Conservation (phyloP, 2,113 vertebrate species). For the Vimba vimba region DNA sequence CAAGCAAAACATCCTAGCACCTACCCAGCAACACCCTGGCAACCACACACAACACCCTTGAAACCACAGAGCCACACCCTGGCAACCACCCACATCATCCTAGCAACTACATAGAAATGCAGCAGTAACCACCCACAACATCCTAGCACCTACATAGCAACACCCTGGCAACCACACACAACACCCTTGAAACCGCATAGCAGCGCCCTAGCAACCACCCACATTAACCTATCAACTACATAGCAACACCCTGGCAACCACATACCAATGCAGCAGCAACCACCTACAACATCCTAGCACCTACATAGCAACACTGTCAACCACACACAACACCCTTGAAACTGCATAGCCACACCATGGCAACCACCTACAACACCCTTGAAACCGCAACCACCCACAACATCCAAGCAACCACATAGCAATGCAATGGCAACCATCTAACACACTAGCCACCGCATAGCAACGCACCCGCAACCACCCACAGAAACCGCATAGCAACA, state of each 20-base stretch:
- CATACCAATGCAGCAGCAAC: too few species aligned
- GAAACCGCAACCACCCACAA: background rate
- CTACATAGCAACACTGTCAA: background rate
- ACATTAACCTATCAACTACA: background rate
- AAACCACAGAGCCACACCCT: background rate
- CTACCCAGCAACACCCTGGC: too few species aligned
- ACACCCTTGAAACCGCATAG: too few species aligned
- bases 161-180: too few species aligned
- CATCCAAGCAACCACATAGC: background rate
- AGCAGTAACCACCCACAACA: background rate
- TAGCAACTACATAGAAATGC: too few species aligned
- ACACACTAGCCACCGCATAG: background rate
- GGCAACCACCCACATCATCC: background rate
- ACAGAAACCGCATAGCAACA: background rate
- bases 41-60: background rate
- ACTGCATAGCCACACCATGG: background rate
- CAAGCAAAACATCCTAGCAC: background rate
- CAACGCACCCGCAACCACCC: background rate
- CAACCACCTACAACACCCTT: background rate
- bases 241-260: background rate
- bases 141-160: too few species aligned
- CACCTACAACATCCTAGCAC: background rate
- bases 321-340: background rate
- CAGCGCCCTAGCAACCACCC: background rate
- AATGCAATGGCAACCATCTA: background rate